A percentile compares a stretch with the other conserved stretches of the same genome.
phyloP scores from a whole-genome alignment of 23 tunicate genomes.

The Trididemnum miniatum region DNA sequence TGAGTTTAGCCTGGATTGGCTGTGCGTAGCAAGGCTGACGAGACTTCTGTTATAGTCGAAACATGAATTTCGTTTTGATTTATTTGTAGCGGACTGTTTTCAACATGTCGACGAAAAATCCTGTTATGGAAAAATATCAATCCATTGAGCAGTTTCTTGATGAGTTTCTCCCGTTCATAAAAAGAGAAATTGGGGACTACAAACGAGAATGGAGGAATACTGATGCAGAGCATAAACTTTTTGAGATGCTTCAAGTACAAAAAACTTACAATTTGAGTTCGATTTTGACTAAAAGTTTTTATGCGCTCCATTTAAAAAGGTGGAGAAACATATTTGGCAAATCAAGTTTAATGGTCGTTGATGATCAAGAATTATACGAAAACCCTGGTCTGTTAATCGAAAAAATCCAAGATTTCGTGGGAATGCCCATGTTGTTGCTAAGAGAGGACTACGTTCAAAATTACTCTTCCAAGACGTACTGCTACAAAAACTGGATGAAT shows the following conservation, averaged over 20 bases:
- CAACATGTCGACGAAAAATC: neutral
- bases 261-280: neutral
- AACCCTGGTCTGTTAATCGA: conserved; percentile 40
- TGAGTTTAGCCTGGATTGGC: too few species aligned
- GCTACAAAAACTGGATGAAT: conserved; percentile 21
- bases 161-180: neutral
- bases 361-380: neutral
- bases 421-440: conserved; percentile 28
- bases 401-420: conserved; percentile 39
- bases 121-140: neutral
- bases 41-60: too few species aligned
- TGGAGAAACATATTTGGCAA: conserved; percentile 14
- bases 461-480: neutral
- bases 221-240: conserved; percentile 16
- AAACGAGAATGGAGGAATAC: neutral
- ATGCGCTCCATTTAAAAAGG: conserved; percentile 34
- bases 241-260: neutral
- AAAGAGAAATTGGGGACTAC: conserved; percentile 11
- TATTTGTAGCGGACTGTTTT: neutral
- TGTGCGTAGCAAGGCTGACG: too few species aligned
- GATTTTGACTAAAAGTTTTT: conserved; percentile 41
- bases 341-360: conserved; percentile 7
- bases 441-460: conserved; percentile 23
- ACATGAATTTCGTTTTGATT: too few species aligned
- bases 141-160: neutral